These are phyloP conservation scores for Heliocidaris tuberculata DNA, from an alignment of 35 echinoderm and acorn worm genomes.

Conservation along the genomic window DNA sequence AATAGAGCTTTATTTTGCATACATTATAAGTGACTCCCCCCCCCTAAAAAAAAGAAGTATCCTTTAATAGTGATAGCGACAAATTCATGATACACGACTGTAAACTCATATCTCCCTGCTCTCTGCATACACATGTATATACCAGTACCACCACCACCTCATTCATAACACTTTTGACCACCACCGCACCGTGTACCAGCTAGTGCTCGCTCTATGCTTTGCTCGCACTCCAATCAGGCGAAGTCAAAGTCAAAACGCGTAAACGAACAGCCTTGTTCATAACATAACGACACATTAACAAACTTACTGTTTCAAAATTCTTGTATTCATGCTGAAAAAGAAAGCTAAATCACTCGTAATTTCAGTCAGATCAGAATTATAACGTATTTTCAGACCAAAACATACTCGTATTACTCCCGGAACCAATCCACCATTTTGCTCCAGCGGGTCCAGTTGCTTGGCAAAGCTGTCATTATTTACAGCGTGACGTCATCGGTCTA, in stretches of 20 bases:
- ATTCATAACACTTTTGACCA: background rate
- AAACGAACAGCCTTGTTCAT: background rate
- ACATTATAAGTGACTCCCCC: too few relatives aligned
- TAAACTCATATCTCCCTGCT: too few relatives aligned
- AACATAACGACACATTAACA: background rate
- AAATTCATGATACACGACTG: too few relatives aligned
- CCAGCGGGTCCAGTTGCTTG: conserved; percentile 51
- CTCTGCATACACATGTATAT: too few relatives aligned
- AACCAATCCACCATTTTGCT: conserved; percentile 31
- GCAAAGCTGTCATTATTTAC: conserved; percentile 65
- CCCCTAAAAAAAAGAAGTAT: too few relatives aligned
- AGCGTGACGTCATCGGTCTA: conserved; percentile 49
- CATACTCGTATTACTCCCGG: background rate
- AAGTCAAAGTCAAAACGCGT: too few relatives aligned
- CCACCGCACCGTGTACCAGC: background rate
- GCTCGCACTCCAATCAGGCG: too few relatives aligned
- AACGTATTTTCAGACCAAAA: background rate
- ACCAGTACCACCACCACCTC: too few relatives aligned
- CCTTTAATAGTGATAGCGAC: too few relatives aligned
- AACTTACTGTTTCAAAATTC: background rate
- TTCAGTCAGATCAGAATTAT: background rate
- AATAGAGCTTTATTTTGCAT: too few relatives aligned
- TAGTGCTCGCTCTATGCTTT: too few relatives aligned
- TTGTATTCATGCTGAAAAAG: background rate
- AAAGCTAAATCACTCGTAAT: background rate